phyloP scores from a whole-genome alignment of 2,113 vertebrate species.

The Hirundichthys speculiger region DNA sequence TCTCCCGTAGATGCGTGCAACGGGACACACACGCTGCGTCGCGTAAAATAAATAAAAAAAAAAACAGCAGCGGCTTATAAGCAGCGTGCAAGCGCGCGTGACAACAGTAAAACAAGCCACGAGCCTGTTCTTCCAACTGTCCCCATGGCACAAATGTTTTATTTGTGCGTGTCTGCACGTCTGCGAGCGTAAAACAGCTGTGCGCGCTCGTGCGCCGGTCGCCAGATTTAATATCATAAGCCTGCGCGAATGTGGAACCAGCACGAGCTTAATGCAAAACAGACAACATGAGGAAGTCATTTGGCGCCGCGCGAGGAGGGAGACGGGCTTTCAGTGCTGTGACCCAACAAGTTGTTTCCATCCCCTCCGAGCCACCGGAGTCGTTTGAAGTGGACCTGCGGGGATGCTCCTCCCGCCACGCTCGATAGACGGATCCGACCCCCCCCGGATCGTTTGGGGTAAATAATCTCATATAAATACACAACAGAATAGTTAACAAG shows the following conservation, averaged over 20 bases:
- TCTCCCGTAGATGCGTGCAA: background rate
- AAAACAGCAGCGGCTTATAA: background rate
- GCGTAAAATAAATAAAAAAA: too few species aligned
- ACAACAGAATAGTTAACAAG: too few species aligned
- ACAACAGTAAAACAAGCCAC: slow-evolving; percentile 6
- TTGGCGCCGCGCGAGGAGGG: slow-evolving; percentile 49
- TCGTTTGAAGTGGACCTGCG: slow-evolving; percentile 59
- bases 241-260: slow-evolving; percentile 31
- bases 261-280: slow-evolving; percentile 65
- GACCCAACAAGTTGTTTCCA: slow-evolving; percentile 83
- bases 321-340: slow-evolving; percentile 60
- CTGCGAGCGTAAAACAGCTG: slow-evolving; percentile 17
- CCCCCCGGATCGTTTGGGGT: too few species aligned
- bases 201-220: background rate
- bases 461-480: too few species aligned
- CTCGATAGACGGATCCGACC: slow-evolving; percentile 65
- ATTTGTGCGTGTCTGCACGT: background rate
- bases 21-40: slow-evolving; percentile 6
- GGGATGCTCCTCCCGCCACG: slow-evolving; percentile 53
- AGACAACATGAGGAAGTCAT: slow-evolving; percentile 70
- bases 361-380: slow-evolving; percentile 61
- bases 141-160: background rate
- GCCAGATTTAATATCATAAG: slow-evolving; percentile 40
- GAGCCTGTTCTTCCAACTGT: slow-evolving; percentile 7
- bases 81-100: too few species aligned